Base-by-base conservation (phyloP, 2,113 vertebrate species). In the Urocolius indicus region DNA sequence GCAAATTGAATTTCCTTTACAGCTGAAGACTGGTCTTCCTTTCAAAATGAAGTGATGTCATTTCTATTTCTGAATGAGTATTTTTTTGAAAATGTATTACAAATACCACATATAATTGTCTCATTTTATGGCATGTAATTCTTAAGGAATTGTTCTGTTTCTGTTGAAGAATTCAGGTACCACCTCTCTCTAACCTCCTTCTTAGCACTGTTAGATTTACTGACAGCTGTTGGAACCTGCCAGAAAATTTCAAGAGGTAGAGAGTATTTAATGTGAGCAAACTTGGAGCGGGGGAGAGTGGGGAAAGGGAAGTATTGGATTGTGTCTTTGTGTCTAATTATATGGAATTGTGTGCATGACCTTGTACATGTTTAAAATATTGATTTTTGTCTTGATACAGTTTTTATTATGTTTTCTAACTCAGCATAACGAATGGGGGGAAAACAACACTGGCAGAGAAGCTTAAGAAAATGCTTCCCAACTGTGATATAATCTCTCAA, bases 381-480 rank as follows among this genome's bases (percentile, higher is more conserved):
- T 52, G 2, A 13, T 26, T 87, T 93, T 89, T 94, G 14, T 30
- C n/a, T 59, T 91, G 38, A 67, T 74, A 16, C 48, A n/a, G 24
- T 82, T 78, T 91, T 57, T 34, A 14, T 29, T 63, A 18, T 77
- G 13, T 82, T 69, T 92, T 92, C 49, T 79, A 71, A 87, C 36
- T 52, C 90, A 99, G 99, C 19, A 97, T 99, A 95, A 99, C 99
- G 92, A 99, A 99, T 94, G 99, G 99, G 30, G 99, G 99, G 13
- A 99, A 99, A 97, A 98, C 99, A 38, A 99, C 99, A 1, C 96
- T 99, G 76, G 98, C 99, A 71, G 95, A 85, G 89, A 98, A 97
- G 77, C 98, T 99, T 68, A 98, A 98, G 84, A 95, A 98, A 94
- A 91, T 91, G 75, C 97, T 99, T 84, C 98, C 98, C 61, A 99